Conservation (phyloP, 2,113 vertebrate species). For the Cavia aperea region DNA sequence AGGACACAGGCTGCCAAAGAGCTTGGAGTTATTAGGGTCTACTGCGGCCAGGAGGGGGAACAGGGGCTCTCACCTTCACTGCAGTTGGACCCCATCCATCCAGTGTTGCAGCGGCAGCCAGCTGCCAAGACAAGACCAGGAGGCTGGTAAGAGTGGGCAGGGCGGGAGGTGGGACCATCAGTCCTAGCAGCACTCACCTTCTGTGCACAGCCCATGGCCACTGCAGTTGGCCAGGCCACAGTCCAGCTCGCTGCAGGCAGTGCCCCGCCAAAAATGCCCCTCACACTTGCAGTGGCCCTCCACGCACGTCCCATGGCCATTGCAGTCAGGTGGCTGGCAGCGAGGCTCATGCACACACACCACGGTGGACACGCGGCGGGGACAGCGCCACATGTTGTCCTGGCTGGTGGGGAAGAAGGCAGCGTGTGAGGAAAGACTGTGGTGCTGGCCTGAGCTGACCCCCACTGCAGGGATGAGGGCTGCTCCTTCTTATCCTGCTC, state of each 20-base stretch:
- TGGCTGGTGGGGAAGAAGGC: conserved; percentile 54
- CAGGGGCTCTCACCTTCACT: conserved; percentile 79
- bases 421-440: neutral
- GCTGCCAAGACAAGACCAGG: conserved; percentile 74
- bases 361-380: conserved; percentile 84
- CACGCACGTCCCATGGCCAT: conserved; percentile 80
- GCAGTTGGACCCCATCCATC: conserved; percentile 89
- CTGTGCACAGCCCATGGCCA: conserved; percentile 78
- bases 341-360: conserved; percentile 84
- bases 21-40: neutral
- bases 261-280: conserved; percentile 75
- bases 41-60: neutral
- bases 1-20: neutral
- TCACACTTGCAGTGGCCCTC: conserved; percentile 80
- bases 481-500: neutral
- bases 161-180: neutral
- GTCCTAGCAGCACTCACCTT: conserved; percentile 72
- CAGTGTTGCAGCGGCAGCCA: conserved; percentile 87
- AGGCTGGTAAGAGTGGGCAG: conserved; percentile 20
- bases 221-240: conserved; percentile 83
- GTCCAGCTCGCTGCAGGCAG: conserved; percentile 74
- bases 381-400: conserved; percentile 86
- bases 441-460: neutral
- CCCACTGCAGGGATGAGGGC: fast-evolving
- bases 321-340: conserved; percentile 83